Evolutionary conservation across 2,797 vertebrate species (phyloP).

Genomic region (Luscinia megarhynchos): DNA sequence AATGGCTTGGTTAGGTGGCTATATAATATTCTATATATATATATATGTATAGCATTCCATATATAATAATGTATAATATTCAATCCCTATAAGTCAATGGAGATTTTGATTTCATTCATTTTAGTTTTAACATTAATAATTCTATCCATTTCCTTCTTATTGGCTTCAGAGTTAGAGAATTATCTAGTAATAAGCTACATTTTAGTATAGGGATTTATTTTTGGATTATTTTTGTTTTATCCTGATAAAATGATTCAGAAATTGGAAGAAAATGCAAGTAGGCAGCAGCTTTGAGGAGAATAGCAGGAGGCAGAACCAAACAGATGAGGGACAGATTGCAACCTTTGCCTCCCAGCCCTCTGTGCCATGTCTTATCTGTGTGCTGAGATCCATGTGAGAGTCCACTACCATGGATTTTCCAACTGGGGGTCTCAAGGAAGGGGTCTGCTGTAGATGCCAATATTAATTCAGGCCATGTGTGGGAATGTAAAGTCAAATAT

Average conservation of each 20-base stretch:
- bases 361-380: not conserved
- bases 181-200: not conserved
- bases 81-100: not conserved
- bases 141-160: not conserved
- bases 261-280: not conserved
- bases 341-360: not conserved
- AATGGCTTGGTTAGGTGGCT: not conserved
- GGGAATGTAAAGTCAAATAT: not conserved
- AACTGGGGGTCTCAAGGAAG: not conserved
- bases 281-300: not conserved
- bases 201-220: not conserved
- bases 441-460: not conserved
- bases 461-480: not conserved
- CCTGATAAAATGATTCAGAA: not conserved
- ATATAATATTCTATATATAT: not conserved
- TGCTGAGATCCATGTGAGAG: not conserved
- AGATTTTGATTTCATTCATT: not conserved
- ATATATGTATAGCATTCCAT: too few relatives aligned
- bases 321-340: not conserved
- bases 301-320: not conserved
- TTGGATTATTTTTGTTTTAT: not conserved
- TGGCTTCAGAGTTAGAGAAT: not conserved
- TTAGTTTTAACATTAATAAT: not conserved
- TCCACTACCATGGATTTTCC: not conserved
- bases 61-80: not conserved